phyloP scores from a whole-genome alignment of 2,888 invertebrate species.

The Rhyacophila evoluta region DNA sequence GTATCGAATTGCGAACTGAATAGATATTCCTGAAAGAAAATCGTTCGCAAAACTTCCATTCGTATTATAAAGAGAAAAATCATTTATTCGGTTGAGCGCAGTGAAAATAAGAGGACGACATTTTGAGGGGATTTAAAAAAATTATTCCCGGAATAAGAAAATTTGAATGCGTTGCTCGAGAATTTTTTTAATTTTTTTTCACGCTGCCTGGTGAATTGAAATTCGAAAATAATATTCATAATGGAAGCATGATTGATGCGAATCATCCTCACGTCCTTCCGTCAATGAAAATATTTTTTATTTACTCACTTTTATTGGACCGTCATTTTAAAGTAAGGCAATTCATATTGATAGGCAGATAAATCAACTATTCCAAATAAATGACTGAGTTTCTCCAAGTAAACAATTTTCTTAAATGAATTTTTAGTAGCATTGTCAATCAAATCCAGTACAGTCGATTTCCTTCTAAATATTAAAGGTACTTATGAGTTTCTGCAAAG shows the following conservation, averaged over 20 bases:
- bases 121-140: slow-evolving; percentile 8
- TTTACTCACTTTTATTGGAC: too few relatives aligned
- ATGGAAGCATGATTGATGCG: background rate
- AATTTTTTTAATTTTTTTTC: background rate
- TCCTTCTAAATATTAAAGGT: too few relatives aligned
- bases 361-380: too few relatives aligned
- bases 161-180: background rate
- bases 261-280: background rate
- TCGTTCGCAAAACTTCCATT: slow-evolving; percentile 1
- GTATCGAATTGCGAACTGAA: background rate
- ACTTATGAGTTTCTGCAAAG: too few relatives aligned
- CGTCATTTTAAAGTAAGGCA: too few relatives aligned
- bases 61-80: background rate
- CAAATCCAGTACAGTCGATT: too few relatives aligned
- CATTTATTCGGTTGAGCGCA: background rate
- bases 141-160: background rate
- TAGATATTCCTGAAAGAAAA: background rate
- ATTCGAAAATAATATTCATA: background rate
- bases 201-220: background rate
- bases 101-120: background rate
- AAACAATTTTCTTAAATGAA: too few relatives aligned
- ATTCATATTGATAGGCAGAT: too few relatives aligned
- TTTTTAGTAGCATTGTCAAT: too few relatives aligned
- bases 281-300: too few relatives aligned
- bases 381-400: too few relatives aligned